Evolutionary conservation across 2,797 vertebrate species (phyloP), one percentile per base, ranked within the genome.

Genomic region (Myiotriccus ornatus): DNA sequence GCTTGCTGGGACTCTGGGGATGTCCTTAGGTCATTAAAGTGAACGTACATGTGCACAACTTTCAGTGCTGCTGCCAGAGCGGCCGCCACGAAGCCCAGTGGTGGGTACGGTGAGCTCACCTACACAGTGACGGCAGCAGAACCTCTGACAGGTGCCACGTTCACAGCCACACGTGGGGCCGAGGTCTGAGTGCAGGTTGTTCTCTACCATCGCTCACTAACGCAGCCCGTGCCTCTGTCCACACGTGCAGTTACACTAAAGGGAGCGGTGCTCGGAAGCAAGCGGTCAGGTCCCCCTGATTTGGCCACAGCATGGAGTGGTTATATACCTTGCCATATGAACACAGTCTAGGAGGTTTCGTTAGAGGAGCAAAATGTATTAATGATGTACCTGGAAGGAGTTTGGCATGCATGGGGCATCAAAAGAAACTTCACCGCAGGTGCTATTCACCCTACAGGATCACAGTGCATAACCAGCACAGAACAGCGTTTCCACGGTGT

Each of bases 221-320:
- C 14, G 73, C 90, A 96, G 98, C 97, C 97, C 73, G 64, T 74
- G 97, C 97, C 96, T 92, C 85, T 87, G 95, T 92, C 96, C 97
- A 97, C 95, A 92, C 39, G 86, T 92, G 96, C 93, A 49, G 84
- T 59, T 46, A 75, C 84, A 50, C 57, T 82, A 95, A 94, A 95
- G 55, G 87, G 96, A 96, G 91, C 95, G 82, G 94, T 89, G 73
- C 67, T 59, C 34, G 84, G 96, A 94, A 98, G 98, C 98, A 98
- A 98, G 99, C 98, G 74, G 97, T 97, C 96, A 97, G 96, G 97
- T 97, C 96, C 94, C 80, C 95, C 89, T 95, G 96, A 94, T 98
- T 98, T 98, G 98, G 98, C 98, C 98, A 96, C 97, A 93, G 97
- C 97, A 57, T 60, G 87, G 53, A 86, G 94, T 84, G 87, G 76